Percentiles rank a stretch among this genome's conserved stretches.
phyloP scores from a whole-genome alignment of 2,113 vertebrate genomes.

The Anguilla rostrata region DNA sequence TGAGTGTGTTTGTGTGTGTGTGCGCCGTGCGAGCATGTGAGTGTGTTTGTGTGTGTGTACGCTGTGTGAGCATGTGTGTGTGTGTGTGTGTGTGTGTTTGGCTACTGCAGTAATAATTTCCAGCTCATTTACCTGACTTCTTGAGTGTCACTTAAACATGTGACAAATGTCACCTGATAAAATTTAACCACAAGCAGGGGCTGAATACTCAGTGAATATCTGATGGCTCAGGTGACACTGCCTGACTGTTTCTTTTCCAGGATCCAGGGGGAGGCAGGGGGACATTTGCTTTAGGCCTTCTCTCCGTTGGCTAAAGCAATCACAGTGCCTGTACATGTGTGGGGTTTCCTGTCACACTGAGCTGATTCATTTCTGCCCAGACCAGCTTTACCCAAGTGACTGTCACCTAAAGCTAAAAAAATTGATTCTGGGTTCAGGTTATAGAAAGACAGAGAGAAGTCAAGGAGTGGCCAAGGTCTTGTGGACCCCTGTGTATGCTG shows the following conservation, averaged over 20 bases:
- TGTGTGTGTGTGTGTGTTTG: not conserved
- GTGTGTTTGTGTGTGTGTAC: slow-evolving; percentile 1
- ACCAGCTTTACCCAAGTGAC: too few relatives aligned
- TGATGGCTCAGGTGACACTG: not conserved
- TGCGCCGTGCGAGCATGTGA: not conserved
- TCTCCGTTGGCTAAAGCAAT: not conserved
- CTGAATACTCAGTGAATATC: not conserved
- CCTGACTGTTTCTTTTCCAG: not conserved
- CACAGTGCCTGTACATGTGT: too few relatives aligned
- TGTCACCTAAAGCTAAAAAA: too few relatives aligned
- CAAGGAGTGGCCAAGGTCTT: too few relatives aligned
- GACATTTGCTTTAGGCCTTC: not conserved
- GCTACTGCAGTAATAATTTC: not conserved
- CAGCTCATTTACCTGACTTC: not conserved
- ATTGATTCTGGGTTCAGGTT: too few relatives aligned
- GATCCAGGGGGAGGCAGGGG: not conserved
- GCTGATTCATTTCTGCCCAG: too few relatives aligned
- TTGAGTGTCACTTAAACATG: not conserved
- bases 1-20: not conserved
- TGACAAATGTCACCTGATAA: not conserved
- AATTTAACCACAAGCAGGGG: not conserved
- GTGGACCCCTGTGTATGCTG: too few relatives aligned
- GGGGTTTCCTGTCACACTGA: too few relatives aligned
- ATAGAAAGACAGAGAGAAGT: too few relatives aligned
- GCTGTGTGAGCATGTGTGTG: slow-evolving; percentile 22